Evolutionary conservation across 2,888 invertebrate genomes (phyloP), one percentile per base, ranked within the genome.

Genomic region (Pollenia amentaria): DNA sequence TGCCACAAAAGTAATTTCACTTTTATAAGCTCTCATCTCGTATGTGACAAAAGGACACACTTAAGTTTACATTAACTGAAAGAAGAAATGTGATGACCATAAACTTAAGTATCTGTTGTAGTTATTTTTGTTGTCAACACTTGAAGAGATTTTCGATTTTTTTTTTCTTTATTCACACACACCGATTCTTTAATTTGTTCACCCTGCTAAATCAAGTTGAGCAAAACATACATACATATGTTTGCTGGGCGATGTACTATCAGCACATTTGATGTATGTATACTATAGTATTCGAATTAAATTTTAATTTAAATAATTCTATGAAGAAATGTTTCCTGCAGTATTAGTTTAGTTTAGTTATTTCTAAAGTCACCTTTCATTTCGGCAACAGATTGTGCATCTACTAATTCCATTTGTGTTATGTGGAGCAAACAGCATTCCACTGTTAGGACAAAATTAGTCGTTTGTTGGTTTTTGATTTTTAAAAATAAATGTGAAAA

Each of bases 1-100:
- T 91, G 90, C 89, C 88, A 89, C 89, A 90, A 89, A 91, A 91
- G 89, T 90, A 90, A 91, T 91, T 91, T 90, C 89, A 84, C 88
- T 89, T 87, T 87, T 87, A 82, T 82, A 85, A 85, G 82, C 72
- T 85, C 82, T 83, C 78, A 72, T 83, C 79, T 72, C 55, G 82
- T 79, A 84, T 83, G 85, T 85, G 82, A 84, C 87, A 80, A 83
- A 81, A 80, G 87, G 83, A 85, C 85, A 87, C 83, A 79, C 76
- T 87, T 87, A 76, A 79, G 83, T 79, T 82, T 64, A 75, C 79
- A 86, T 83, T 75, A 86, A 83, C 48, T 76, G 67, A 82, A 46
- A 51, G 42, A 21, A 76, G 53, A 53, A 70, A 62, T 78, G 40
- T 69, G 82, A 73, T 85, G 82, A 75, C 82, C 86, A 79, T 83